These are phyloP conservation scores for Hipposideros larvatus DNA, from an alignment of 2,797 vertebrate genomes.

Conservation along the genomic window DNA sequence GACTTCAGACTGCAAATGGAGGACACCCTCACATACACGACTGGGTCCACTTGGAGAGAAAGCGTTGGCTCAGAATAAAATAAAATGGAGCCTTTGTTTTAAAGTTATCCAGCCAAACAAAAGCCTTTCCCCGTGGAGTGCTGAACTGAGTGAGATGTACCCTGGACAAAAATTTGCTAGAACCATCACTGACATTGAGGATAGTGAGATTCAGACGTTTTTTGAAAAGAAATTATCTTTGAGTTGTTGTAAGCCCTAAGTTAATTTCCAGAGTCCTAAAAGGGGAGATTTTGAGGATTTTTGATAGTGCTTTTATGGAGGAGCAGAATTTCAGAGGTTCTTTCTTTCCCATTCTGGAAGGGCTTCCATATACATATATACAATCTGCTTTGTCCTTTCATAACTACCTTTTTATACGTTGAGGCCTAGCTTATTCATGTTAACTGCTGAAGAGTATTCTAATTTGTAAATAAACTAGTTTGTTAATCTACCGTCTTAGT, in stretches of 20 bases:
- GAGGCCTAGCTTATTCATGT: background rate
- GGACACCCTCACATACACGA: fast-evolving
- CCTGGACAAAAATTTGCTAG: background rate
- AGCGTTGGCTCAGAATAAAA: background rate
- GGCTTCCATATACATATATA: background rate
- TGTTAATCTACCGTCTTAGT: background rate
- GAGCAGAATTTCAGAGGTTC: background rate
- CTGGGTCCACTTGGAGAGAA: background rate
- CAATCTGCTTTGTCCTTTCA: background rate
- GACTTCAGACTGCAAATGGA: background rate
- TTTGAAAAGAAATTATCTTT: background rate
- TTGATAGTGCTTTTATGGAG: background rate
- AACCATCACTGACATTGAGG: background rate
- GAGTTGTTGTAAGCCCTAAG: background rate
- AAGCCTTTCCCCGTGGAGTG: background rate
- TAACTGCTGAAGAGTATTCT: background rate
- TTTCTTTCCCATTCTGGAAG: background rate
- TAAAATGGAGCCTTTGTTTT: background rate
- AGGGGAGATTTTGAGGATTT: background rate
- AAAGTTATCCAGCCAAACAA: background rate
- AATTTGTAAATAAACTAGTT: background rate
- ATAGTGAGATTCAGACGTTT: background rate
- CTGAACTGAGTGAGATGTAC: background rate
- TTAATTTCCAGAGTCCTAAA: background rate
- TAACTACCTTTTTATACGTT: background rate